Conservation (phyloP, 2,797 vertebrate species). For the Alcedo atthis region DNA sequence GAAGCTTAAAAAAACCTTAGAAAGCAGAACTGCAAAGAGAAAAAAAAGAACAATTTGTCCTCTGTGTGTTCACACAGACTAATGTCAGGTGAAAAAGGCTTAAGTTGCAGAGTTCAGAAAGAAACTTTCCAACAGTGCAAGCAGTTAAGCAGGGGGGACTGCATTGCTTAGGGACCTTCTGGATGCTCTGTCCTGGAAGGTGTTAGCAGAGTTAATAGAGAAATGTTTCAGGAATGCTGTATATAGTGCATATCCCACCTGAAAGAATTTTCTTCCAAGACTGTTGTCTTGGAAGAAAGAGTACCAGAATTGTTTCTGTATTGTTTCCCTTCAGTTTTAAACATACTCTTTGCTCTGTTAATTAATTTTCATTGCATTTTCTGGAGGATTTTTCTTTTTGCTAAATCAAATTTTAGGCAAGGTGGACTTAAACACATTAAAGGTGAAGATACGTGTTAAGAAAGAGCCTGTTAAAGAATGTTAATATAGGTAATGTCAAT, state of each 20-base stretch:
- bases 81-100: not conserved
- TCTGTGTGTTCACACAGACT: accelerated
- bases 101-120: not conserved
- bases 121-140: not conserved
- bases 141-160: not conserved
- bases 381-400: not conserved
- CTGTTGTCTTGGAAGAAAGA: not conserved
- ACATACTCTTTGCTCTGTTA: not conserved
- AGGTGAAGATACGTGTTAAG: not conserved
- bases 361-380: not conserved
- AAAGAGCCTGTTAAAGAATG: not conserved
- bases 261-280: not conserved
- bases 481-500: not conserved
- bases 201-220: not conserved
- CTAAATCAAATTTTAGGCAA: not conserved
- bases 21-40: not conserved
- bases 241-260: not conserved
- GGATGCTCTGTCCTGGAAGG: not conserved
- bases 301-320: not conserved
- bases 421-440: not conserved
- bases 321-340: not conserved
- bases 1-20: not conserved
- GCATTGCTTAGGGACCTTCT: not conserved
- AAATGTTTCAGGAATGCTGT: not conserved
- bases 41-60: not conserved